Evolutionary conservation across 2,797 vertebrate species (phyloP).

Genomic region (Xerus rutilus): DNA sequence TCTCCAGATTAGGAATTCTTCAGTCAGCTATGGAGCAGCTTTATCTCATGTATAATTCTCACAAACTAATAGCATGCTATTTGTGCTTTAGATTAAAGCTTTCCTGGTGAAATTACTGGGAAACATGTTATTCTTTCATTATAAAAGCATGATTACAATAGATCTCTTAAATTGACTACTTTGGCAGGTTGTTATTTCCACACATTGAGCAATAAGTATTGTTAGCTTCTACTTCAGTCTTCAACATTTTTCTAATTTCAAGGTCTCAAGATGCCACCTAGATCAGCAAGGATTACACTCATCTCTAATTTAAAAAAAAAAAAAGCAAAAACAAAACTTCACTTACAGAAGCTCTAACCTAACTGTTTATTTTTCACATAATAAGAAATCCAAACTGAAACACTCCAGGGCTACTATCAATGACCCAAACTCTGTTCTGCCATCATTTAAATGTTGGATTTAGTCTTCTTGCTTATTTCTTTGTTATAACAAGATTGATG

Average conservation of each 20-base stretch:
- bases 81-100: neutral
- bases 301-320: neutral
- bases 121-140: constrained; percentile 10
- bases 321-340: neutral
- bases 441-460: neutral
- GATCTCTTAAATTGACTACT: neutral
- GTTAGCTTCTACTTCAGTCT: neutral
- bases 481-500: neutral
- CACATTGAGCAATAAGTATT: neutral
- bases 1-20: constrained; percentile 36
- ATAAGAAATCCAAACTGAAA: neutral
- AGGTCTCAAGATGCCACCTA: constrained; percentile 5
- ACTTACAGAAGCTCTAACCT: neutral
- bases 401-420: neutral
- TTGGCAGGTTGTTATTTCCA: neutral
- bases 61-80: neutral
- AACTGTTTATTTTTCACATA: neutral
- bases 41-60: neutral
- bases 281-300: neutral
- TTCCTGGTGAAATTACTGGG: neutral
- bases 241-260: constrained; percentile 19
- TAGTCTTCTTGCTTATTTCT: neutral
- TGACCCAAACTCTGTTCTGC: neutral
- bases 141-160: neutral
- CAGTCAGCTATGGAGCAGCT: neutral